Base-by-base conservation (phyloP, 2,797 vertebrate species). In the Darevskia mixta region DNA sequence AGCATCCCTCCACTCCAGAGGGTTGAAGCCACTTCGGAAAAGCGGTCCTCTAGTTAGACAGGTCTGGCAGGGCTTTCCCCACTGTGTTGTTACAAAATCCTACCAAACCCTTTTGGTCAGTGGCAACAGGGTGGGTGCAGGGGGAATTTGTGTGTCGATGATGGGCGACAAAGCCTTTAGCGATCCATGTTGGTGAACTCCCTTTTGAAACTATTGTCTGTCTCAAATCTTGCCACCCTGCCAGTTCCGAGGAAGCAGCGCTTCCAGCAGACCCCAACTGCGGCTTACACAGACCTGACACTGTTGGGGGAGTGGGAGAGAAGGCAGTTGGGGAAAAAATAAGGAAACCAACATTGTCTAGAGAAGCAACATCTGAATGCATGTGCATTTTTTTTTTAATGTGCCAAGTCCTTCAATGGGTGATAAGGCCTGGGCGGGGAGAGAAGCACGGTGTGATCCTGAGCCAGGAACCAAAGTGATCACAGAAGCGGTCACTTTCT, bases 341-440 rank as follows among this genome's bases (percentile, higher is more conserved):
- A n/a, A 32, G n/a, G n/a, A 72, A 72, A n/a, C 11, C 67, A 15
- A 18, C 49, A 13, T 38, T 1, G 2, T 29, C 45, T 61, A 41
- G 45, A 25, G 41, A 55, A 78, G 29, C 58, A 27, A 32, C 27
- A 79, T 79, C 76, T 79, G 75, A 79, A 86, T 86, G 64, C 41
- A 29, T 69, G 29, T 86, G 85, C 75, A 79, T 86, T 86, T 86
- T 67, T 29, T 41, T 41, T 41, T 41, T 41, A 45, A 29, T 29
- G 67, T n/a, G 45, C 29, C 11, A 23, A n/a, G 10, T 4, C 4
- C 6, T 11, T 49, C 45, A 49, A 67, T 20, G 69, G 77, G 32
- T 49, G 41, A 29, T 11, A 20, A 23, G 58, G 55, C 55, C 87
- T 55, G 43, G 75, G 82, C 41, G n/a, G 55, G n/a, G 8, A 41